phyloP scores from a whole-genome alignment of 2,797 vertebrate genomes.

The Furcifer pardalis region DNA sequence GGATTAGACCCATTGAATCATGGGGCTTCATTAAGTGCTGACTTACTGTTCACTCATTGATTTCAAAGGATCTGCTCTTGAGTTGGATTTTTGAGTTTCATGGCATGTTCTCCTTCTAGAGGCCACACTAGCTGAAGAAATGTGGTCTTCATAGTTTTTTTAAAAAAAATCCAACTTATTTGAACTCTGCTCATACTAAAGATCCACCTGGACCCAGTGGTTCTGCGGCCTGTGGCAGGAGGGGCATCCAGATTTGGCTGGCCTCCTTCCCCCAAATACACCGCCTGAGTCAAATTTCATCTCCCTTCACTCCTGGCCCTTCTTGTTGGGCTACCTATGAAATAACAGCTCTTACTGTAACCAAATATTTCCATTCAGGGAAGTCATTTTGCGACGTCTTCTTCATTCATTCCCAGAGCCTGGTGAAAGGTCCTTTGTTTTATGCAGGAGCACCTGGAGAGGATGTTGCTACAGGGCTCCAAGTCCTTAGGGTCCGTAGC shows the following conservation, averaged over 20 bases:
- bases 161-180: too few relatives aligned
- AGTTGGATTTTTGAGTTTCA: too few relatives aligned
- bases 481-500: conserved; percentile 12
- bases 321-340: conserved; percentile 73
- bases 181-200: not conserved
- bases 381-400: conserved; percentile 79
- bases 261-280: conserved; percentile 43
- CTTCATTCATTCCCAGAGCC: conserved; percentile 81
- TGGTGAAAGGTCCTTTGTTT: conserved; percentile 93
- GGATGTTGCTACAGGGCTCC: conserved; percentile 73
- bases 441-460: conserved; percentile 87
- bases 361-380: conserved; percentile 83
- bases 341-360: conserved; percentile 80
- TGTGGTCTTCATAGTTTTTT: too few relatives aligned
- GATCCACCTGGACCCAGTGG: not conserved
- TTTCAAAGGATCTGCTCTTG: too few relatives aligned
- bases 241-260: conserved; percentile 53
- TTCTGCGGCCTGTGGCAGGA: conserved; percentile 45
- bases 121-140: too few relatives aligned
- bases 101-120: not conserved
- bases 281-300: conserved; percentile 75
- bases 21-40: too few relatives aligned
- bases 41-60: too few relatives aligned
- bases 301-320: conserved; percentile 56
- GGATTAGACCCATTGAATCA: too few relatives aligned